Percentiles rank a stretch among this genome's conserved stretches.
Conservation (phyloP, 2,888 invertebrate species). For the Pyrrhia umbra region DNA sequence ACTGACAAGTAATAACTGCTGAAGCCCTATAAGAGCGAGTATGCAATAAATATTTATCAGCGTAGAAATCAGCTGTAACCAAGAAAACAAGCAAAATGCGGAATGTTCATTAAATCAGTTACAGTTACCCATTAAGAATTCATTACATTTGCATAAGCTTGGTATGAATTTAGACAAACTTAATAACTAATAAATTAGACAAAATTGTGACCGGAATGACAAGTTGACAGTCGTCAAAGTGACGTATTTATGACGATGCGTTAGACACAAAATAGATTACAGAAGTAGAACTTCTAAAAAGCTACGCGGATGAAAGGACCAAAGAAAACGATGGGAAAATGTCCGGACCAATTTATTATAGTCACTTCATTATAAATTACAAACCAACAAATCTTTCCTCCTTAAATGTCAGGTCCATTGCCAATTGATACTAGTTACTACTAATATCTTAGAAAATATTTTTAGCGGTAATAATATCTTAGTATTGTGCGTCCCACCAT, state of each 20-base stretch:
- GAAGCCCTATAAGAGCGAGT: constrained; percentile 19
- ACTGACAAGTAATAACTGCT: constrained; percentile 16
- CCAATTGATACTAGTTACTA: too few species aligned
- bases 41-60: not conserved
- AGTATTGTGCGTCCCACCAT: not conserved
- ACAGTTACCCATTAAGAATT: constrained; percentile 35
- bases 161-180: constrained; percentile 12
- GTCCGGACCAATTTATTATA: too few species aligned
- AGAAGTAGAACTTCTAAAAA: constrained; percentile 34
- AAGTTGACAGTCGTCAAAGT: constrained; percentile 24
- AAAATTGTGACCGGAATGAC: constrained; percentile 40
- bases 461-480: not conserved
- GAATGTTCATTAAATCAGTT: constrained; percentile 13
- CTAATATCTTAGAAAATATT: too few species aligned
- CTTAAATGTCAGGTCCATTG: too few species aligned
- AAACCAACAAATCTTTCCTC: too few species aligned
- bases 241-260: constrained; percentile 34
- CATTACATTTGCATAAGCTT: constrained; percentile 15
- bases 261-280: not conserved
- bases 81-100: constrained; percentile 4
- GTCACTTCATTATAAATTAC: too few species aligned
- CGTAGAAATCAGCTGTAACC: constrained; percentile 6
- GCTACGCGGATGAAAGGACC: not conserved
- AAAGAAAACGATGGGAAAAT: not conserved
- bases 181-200: constrained; percentile 18